phyloP scores from a whole-genome alignment of 2,797 vertebrate species.

The Mormyrus hasselquistii region DNA sequence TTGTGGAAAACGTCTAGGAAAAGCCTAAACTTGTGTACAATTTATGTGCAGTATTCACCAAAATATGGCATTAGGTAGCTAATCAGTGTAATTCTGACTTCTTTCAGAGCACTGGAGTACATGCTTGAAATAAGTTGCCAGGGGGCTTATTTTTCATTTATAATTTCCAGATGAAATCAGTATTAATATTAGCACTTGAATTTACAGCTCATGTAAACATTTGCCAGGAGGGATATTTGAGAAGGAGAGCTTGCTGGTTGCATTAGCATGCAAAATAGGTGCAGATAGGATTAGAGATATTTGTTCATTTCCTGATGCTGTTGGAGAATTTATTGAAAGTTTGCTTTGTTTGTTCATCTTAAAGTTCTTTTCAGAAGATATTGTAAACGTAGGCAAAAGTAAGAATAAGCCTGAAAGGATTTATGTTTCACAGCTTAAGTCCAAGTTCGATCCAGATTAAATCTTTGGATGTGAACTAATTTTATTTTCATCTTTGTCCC shows the following conservation, averaged over 20 bases:
- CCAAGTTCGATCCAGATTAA: not conserved
- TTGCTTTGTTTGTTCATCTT: not conserved
- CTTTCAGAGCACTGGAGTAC: not conserved
- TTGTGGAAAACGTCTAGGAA: not conserved
- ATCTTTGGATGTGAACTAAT: not conserved
- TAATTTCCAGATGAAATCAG: not conserved
- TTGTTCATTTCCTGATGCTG: not conserved
- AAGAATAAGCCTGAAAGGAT: not conserved
- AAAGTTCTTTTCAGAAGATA: not conserved
- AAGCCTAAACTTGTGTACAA: not conserved
- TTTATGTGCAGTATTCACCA: not conserved
- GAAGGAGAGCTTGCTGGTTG: not conserved
- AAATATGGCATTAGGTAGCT: not conserved
- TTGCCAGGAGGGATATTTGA: not conserved
- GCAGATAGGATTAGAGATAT: not conserved
- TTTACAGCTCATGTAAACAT: not conserved
- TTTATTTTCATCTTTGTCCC: not conserved
- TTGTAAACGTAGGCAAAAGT: not conserved
- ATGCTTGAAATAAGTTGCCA: not conserved
- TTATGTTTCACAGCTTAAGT: not conserved
- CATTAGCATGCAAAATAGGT: not conserved
- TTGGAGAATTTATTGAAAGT: not conserved
- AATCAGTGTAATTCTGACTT: not conserved
- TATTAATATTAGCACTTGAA: constrained; percentile 9
- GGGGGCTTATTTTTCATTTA: not conserved